Evolutionary conservation across 2,888 invertebrate genomes (phyloP), one percentile per base, ranked within the genome.

Genomic region (Cylindroiulus punctatus): DNA sequence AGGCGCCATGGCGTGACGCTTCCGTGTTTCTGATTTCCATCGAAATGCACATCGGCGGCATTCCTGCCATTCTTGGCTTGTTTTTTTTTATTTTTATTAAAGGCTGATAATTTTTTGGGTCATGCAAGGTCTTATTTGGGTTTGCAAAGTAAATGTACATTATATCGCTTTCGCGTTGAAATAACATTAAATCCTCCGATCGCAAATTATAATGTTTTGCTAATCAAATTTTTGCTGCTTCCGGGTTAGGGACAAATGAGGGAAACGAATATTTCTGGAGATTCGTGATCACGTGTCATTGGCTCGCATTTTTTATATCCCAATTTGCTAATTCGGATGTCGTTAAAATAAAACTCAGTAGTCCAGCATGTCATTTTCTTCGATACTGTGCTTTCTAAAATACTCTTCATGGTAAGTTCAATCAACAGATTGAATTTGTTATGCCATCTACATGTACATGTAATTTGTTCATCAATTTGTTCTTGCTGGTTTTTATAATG

Each of bases 1-100:
- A 65, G 65, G 65, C 65, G 65, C 65, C 65, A 22, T 65, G 65
- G 65, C 26, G 65, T 26, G 26, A 65, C 65, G n/a, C 65, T 65
- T 65, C 65, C 65, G 65, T 65, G 65, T 65, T 65, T 65, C 65
- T 65, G 65, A 65, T 65, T 65, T 65, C 65, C 65, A 65, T 65
- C 26, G 22, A 65, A 65, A 65, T 65, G 65, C 22, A 26, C 65
- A 65, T 65, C 65, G 65, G 65, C 65, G 26, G 65, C 65, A 65
- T 65, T 65, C 65, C 65, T 65, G 22, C 26, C 65, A 65, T 65
- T 65, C 65, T 65, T 0, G 10, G 22, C 65, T 65, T 26, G 26
- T 26, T 65, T 65, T 65, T 65, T 65, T 65, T 65, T 22, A 65
- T 22, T 65, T 2, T 26, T 65, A 65, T 65, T 65, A 65, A 65